Percentiles rank a stretch among this genome's conserved stretches.
Conservation (phyloP, 2,797 vertebrate genomes). For the Microchirus variegatus region DNA sequence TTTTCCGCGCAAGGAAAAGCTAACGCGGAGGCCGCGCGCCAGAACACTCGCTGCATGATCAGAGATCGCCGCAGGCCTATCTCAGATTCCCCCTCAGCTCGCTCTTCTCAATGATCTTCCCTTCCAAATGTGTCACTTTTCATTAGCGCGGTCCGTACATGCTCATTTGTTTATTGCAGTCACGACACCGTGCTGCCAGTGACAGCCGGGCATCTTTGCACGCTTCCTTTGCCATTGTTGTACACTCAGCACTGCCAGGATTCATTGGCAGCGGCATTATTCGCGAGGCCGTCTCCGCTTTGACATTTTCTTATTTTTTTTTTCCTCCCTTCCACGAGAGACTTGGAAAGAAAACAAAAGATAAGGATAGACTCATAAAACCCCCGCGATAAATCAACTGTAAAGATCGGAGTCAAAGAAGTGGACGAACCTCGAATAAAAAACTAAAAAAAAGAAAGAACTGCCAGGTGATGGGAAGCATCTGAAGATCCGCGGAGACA, state of each 20-base stretch:
- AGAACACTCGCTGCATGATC: conserved; percentile 17
- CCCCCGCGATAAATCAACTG: too few relatives aligned
- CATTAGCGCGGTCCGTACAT: background rate
- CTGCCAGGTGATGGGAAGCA: background rate
- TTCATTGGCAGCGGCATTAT: conserved; percentile 19
- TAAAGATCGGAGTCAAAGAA: conserved; percentile 4
- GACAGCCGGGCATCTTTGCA: conserved; percentile 25
- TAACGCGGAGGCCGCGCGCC: conserved; percentile 13
- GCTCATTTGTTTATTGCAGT: conserved; percentile 21
- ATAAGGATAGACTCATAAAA: background rate
- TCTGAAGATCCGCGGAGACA: conserved; percentile 3
- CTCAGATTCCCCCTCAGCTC: background rate
- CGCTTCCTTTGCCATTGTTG: conserved; percentile 20
- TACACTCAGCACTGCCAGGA: conserved; percentile 22
- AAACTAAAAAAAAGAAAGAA: too few relatives aligned
- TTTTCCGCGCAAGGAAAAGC: conserved; percentile 40
- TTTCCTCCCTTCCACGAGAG: conserved; percentile 2
- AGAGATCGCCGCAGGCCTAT: conserved; percentile 22
- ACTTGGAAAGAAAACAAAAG: background rate
- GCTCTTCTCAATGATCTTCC: background rate
- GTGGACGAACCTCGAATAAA: background rate
- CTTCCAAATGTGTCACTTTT: conserved; percentile 7
- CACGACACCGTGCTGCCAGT: conserved; percentile 5
- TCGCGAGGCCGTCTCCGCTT: background rate
- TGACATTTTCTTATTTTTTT: background rate